phyloP scores from a whole-genome alignment of 2,888 invertebrate species.

The Steinernema carpocapsae region DNA sequence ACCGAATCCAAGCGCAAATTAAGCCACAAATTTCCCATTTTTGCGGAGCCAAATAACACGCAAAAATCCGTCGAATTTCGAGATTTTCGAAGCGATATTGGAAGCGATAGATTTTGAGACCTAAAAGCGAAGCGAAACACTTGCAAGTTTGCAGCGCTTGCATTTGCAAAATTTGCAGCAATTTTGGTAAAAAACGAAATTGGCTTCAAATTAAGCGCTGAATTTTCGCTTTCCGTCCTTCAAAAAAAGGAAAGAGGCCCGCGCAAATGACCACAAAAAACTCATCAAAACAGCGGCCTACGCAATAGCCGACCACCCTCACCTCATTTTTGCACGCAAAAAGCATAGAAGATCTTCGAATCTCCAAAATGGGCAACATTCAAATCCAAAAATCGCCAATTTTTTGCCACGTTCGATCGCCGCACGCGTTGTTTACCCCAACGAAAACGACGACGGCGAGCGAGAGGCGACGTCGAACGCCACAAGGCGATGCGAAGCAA shows the following conservation, averaged over 20 bases:
- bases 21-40: too few species aligned
- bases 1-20: too few species aligned
- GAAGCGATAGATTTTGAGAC: not conserved
- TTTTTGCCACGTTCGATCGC: too few species aligned
- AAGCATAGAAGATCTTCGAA: not conserved
- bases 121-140: not conserved
- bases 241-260: too few species aligned
- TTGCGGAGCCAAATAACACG: not conserved
- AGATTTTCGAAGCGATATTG: not conserved
- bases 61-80: not conserved
- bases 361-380: not conserved
- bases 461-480: not conserved
- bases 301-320: too few species aligned
- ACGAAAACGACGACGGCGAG: not conserved
- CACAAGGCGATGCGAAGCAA: not conserved
- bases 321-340: not conserved
- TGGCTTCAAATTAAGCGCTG: not conserved
- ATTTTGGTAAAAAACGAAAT: not conserved
- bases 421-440: too few species aligned
- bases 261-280: too few species aligned
- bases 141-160: not conserved
- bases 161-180: not conserved
- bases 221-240: not conserved
- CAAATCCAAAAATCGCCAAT: too few species aligned
- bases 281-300: too few species aligned